Percentiles rank a stretch among this genome's conserved stretches.
phyloP scores from a whole-genome alignment of 35 echinoderm and acorn worm genomes.

The Anneissia japonica region DNA sequence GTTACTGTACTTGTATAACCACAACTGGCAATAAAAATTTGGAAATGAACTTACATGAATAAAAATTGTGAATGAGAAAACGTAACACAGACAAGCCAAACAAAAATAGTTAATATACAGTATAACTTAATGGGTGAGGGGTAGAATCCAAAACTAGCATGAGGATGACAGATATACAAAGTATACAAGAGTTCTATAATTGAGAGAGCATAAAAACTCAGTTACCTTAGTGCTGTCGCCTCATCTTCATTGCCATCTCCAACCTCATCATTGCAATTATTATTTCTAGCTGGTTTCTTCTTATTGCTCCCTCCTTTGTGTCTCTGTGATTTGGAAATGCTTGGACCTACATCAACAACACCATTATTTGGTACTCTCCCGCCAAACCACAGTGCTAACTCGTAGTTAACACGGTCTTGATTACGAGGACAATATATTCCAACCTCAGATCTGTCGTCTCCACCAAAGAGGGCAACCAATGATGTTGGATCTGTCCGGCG shows the following conservation, averaged over 20 bases:
- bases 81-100: too few species aligned
- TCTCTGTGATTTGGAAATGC: not conserved
- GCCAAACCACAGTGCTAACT: constrained; percentile 85
- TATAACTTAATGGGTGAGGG: too few species aligned
- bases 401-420: constrained; percentile 70
- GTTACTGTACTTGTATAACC: too few species aligned
- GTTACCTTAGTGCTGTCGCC: not conserved
- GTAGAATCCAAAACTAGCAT: too few species aligned
- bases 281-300: constrained; percentile 11
- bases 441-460: constrained; percentile 53
- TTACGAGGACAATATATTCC: constrained; percentile 76
- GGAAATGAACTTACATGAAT: too few species aligned
- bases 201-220: too few species aligned
- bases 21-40: too few species aligned
- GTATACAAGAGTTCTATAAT: too few species aligned
- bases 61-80: too few species aligned
- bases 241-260: not conserved
- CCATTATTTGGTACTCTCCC: constrained; percentile 64
- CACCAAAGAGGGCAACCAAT: constrained; percentile 72
- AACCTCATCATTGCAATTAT: constrained; percentile 18
- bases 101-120: too few species aligned
- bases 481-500: constrained; percentile 83
- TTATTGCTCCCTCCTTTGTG: not conserved
- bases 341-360: constrained; percentile 38
- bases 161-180: too few species aligned